A percentile compares a stretch with the other conserved stretches of the same genome.
Conservation (phyloP, 1,140 invertebrate genomes). For the Drosophila grimshawi region DNA sequence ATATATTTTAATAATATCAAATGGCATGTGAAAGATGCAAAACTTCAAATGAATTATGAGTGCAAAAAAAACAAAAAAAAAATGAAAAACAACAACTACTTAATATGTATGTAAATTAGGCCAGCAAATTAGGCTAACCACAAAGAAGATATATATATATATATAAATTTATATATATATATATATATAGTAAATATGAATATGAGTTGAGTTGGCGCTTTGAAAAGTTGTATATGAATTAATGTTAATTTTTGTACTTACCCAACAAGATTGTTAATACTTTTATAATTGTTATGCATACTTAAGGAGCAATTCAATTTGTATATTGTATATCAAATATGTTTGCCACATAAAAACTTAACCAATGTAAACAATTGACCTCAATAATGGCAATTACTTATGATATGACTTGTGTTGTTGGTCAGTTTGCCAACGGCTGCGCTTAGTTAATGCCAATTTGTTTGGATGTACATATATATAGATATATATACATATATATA, state of each 20-base stretch:
- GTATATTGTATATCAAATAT: not conserved
- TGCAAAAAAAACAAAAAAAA: too few relatives aligned
- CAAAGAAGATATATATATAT: conserved; percentile 32
- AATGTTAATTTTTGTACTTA: conserved; percentile 40
- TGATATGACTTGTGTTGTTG: conserved; percentile 5
- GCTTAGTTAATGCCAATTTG: conserved; percentile 8
- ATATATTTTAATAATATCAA: conserved; percentile 63
- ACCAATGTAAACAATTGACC: conserved; percentile 1
- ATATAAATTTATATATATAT: conserved; percentile 18
- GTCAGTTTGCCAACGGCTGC: conserved; percentile 1
- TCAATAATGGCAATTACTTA: conserved; percentile 35
- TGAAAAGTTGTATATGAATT: conserved; percentile 54
- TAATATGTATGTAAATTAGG: conserved; percentile 38
- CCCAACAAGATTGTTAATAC: not conserved
- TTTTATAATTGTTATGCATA: conserved; percentile 1
- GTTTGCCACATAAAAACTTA: not conserved
- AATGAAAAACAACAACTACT: conserved; percentile 25
- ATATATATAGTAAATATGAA: conserved; percentile 14
- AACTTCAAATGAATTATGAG: conserved; percentile 35
- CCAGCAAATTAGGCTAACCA: conserved; percentile 49
- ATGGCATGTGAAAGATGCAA: conserved; percentile 13
- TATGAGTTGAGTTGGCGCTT: conserved; percentile 42
- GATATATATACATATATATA: too few relatives aligned
- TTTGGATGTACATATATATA: conserved; percentile 11
- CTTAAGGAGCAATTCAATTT: conserved; percentile 3